Base-by-base conservation (phyloP, 2,888 invertebrate genomes). In the Bugula neritina region DNA sequence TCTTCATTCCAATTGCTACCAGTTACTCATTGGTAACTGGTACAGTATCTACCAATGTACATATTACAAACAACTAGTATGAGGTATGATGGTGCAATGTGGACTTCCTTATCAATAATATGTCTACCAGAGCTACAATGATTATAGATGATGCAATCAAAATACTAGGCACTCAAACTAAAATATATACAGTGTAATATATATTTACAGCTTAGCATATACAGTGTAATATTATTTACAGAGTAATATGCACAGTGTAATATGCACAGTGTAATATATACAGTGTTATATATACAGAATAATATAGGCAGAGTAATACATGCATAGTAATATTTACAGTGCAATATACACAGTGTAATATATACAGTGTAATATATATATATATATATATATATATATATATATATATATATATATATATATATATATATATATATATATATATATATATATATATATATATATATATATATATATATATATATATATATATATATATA, bases 351-450 rank as follows among this genome's bases (percentile, higher is more conserved):
- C 55, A 55, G 23, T 55, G 25, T 23, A 55, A 23, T 55, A 25
- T n/a, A 55, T 25, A 55, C 55, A 55, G 55, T 55, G 25, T 23
- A 23, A n/a, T 55, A 55, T 23, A 55, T 55, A 55, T 23, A 55
- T 10, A 17, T 43, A 43, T 17, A 43, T 43, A 43, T 17, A 43
- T 5, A 10, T 10, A 5, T 10, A 17, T 43, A 43, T 17, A 43
- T 43, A 43, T 17, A 43, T 5, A 10, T 10, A 5, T 10, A 17
- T 43, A 43, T 17, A 43, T 43, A 43, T 17, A 43, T 5, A 10
- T 10, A 5, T 10, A 17, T 43, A 43, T 17, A 43, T 43, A 43
- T 17, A 43, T 5, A 10, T 10, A 5, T 10, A 17, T 43, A 43
- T 17, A 43, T 43, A 43, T 17, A 43, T 5, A 43, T n/a, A n/a